Percentiles rank a stretch among this genome's conserved stretches.
phyloP scores from a whole-genome alignment of 1,140 invertebrate genomes.

The Cardiocondyla obscurior region DNA sequence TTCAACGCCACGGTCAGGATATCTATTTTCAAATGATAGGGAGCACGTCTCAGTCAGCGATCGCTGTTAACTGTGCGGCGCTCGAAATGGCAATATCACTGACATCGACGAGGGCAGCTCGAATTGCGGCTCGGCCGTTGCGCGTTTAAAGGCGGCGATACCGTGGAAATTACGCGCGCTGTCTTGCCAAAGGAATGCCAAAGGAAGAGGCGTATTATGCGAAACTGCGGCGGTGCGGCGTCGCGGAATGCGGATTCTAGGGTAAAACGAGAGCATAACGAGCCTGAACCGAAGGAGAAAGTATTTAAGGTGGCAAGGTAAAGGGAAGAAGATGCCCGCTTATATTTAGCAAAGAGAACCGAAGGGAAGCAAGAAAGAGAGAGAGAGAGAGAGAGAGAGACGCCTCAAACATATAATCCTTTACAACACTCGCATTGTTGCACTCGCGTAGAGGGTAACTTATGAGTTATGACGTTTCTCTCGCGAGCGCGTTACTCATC shows the following conservation, averaged over 20 bases:
- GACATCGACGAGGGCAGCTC: slow-evolving; percentile 58
- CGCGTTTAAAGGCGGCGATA: slow-evolving; percentile 32
- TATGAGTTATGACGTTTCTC: slow-evolving; percentile 60
- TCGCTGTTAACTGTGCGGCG: slow-evolving; percentile 56
- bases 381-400: not conserved
- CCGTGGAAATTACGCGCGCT: slow-evolving; percentile 60
- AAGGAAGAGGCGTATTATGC: slow-evolving; percentile 21
- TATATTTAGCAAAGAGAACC: slow-evolving; percentile 12
- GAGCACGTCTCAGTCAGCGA: slow-evolving; percentile 62
- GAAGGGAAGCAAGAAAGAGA: not conserved
- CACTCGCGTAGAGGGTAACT: slow-evolving; percentile 70
- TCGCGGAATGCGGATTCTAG: not conserved
- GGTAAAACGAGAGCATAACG: not conserved
- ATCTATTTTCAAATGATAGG: slow-evolving; percentile 64
- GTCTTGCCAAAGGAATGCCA: slow-evolving; percentile 69
- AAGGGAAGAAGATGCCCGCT: not conserved
- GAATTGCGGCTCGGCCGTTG: slow-evolving; percentile 2
- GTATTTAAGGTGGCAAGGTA: not conserved
- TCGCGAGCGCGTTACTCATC: slow-evolving; percentile 27
- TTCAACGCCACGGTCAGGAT: not conserved
- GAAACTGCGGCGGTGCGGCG: slow-evolving; percentile 4
- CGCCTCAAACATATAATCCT: slow-evolving; percentile 23
- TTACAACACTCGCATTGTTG: slow-evolving; percentile 66
- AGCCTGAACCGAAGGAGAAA: not conserved
- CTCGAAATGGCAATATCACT: slow-evolving; percentile 61